Base-by-base conservation (phyloP, 2,888 invertebrate genomes). In the Eristalis pertinax region DNA sequence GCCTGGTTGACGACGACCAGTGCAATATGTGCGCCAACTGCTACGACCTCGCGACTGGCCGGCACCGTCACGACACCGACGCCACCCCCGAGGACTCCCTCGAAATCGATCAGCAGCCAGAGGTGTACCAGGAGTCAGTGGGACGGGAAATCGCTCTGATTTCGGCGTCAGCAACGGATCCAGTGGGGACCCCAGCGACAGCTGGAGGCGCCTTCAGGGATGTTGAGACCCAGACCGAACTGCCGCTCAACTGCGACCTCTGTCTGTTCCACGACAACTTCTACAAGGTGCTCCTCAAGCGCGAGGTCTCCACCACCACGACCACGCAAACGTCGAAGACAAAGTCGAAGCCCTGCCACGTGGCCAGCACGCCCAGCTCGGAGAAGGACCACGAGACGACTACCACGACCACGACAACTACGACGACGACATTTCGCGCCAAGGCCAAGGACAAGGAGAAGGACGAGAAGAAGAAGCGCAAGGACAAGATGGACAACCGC, bases 401-500 rank as follows among this genome's bases (percentile, higher is more conserved):
- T 0, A 92, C 93, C 2, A 93, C 93, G 0, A 93, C 93, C 1
- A 93, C 92, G 0, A 93, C 93, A 5, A 93, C 93, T 0, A 92
- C 93, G 7, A 91, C 91, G 4, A 93, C 93, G 0, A 93, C 92
- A 4, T 92, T 91, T 41, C 91, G 91, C 68, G 91, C 91, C 4
- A 92, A 92, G 76, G 90, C 90, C 67, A 92, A 92, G 87, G 91
- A 90, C 15, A 91, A 90, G 76, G 79, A 74, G 4, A 91, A 90
- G 56, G 91, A 90, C 58, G 50, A 50, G 1, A 50, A 50, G 50
- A 88, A 82, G 2, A 88, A 88, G 4, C 78, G 89, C 35, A 90
- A 90, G 76, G 91, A 91, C 41, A 92, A 92, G 90, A 93, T 95
- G 90, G 95, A 95, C 91, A 95, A 95, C 92, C 94, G 96, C 79